phyloP scores from a whole-genome alignment of 2,888 invertebrate genomes.

The Lacanobia oleracea region DNA sequence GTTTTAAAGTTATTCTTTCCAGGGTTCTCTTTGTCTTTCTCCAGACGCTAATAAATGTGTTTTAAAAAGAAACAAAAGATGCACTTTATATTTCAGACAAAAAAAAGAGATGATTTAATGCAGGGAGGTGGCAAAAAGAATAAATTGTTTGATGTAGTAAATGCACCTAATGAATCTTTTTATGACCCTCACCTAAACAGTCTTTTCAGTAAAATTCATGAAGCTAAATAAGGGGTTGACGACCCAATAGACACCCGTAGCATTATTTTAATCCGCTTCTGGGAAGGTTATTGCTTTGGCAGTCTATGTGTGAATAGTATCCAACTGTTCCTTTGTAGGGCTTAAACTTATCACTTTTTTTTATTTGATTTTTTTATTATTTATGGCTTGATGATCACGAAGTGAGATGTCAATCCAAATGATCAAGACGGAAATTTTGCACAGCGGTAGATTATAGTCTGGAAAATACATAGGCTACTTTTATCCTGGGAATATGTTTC shows the following conservation, averaged over 20 bases:
- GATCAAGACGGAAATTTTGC: no score
- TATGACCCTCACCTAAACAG: neutral
- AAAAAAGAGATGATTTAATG: constrained; percentile 2
- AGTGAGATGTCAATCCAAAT: no score
- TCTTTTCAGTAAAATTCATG: neutral
- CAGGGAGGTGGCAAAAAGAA: constrained; percentile 13
- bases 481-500: no score
- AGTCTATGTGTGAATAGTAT: no score
- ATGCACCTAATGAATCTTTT: neutral
- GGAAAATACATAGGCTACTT: no score
- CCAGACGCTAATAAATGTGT: constrained; percentile 8
- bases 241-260: neutral
- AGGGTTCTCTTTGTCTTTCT: neutral
- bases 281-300: no score
- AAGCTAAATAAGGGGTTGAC: neutral
- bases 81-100: constrained; percentile 17
- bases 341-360: no score
- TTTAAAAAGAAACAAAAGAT: constrained; percentile 19
- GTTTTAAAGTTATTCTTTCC: neutral
- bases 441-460: no score
- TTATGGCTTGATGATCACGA: no score
- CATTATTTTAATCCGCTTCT: no score
- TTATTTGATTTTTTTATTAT: no score
- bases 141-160: neutral
- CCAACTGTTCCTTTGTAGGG: no score